Evolutionary conservation across 2,113 vertebrate species (phyloP).

Genomic region (Thunnus maccoyii): DNA sequence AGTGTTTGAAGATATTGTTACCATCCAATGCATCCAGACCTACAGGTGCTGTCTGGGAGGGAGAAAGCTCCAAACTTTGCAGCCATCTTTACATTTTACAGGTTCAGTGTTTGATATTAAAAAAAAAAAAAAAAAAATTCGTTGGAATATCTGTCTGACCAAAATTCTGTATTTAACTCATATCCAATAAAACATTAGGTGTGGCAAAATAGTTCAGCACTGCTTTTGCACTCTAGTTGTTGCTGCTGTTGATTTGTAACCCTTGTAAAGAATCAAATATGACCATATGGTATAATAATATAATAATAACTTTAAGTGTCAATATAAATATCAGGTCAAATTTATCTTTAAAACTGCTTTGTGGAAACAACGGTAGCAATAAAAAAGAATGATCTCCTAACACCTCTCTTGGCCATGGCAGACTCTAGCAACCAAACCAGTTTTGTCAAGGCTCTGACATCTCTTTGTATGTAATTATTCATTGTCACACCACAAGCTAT

Average conservation of each 20-base stretch:
- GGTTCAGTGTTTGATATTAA: too few species aligned
- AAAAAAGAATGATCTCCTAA: conserved; percentile 11
- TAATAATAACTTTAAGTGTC: conserved; percentile 6
- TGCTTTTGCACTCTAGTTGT: neutral
- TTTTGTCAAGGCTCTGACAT: conserved; percentile 55
- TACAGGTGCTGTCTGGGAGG: too few species aligned
- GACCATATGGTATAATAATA: neutral
- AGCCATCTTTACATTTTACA: too few species aligned
- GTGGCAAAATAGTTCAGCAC: neutral
- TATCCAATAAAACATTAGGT: neutral
- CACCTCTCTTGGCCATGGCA: conserved; percentile 11
- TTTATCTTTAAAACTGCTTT: neutral
- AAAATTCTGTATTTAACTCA: neutral
- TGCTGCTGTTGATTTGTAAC: neutral
- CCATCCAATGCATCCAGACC: too few species aligned
- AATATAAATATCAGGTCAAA: conserved; percentile 17
- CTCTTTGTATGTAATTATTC: conserved; percentile 61
- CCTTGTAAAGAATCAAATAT: neutral
- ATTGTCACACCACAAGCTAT: conserved; percentile 42
- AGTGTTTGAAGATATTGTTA: too few species aligned
- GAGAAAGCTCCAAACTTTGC: too few species aligned
- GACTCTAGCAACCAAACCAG: conserved; percentile 10
- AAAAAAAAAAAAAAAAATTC: too few species aligned
- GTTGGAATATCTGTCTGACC: too few species aligned
- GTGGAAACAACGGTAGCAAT: neutral